Percentiles rank a stretch among this genome's conserved stretches.
phyloP scores from a whole-genome alignment of 2,888 invertebrate genomes.

The Charanyca ferruginea region DNA sequence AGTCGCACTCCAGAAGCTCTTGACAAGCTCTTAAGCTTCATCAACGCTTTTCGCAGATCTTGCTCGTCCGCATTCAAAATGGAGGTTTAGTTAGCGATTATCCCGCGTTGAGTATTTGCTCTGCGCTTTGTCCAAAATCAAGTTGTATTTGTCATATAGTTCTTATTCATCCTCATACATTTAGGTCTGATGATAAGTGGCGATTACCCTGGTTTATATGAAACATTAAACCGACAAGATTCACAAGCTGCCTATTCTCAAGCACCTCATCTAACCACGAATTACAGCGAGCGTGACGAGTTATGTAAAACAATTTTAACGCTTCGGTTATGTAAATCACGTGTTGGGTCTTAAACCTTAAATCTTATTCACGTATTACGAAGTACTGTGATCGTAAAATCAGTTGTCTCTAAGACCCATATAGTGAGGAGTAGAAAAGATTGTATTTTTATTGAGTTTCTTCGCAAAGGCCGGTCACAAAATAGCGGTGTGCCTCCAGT shows the following conservation, averaged over 20 bases:
- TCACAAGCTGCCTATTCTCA: background rate
- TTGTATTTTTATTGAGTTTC: slow-evolving; percentile 30
- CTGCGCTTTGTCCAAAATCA: slow-evolving; percentile 6
- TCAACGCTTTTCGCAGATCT: slow-evolving; percentile 72
- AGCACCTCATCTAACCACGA: slow-evolving; percentile 9
- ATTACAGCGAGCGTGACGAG: slow-evolving; percentile 25
- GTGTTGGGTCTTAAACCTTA: slow-evolving; percentile 45
- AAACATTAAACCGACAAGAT: background rate
- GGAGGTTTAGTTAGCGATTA: slow-evolving; percentile 67
- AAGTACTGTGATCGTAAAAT: slow-evolving; percentile 30
- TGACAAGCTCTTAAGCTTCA: slow-evolving; percentile 67
- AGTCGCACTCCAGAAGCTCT: slow-evolving; percentile 58
- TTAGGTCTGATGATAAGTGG: background rate
- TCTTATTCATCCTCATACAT: no score
- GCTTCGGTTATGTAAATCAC: slow-evolving; percentile 48
- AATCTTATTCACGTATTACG: slow-evolving; percentile 27
- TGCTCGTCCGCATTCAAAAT: slow-evolving; percentile 61
- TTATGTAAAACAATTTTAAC: slow-evolving; percentile 55
- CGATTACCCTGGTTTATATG: slow-evolving; percentile 15
- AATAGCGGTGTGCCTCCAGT: slow-evolving; percentile 38
- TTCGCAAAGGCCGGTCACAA: slow-evolving; percentile 38
- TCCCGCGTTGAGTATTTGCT: slow-evolving; percentile 60
- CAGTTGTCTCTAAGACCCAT: slow-evolving; percentile 29
- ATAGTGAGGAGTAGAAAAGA: slow-evolving; percentile 22
- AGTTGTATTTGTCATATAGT: background rate